Evolutionary conservation across 35 echinoderm and acorn worm species (phyloP).

Genomic region (Apostichopus japonicus): DNA sequence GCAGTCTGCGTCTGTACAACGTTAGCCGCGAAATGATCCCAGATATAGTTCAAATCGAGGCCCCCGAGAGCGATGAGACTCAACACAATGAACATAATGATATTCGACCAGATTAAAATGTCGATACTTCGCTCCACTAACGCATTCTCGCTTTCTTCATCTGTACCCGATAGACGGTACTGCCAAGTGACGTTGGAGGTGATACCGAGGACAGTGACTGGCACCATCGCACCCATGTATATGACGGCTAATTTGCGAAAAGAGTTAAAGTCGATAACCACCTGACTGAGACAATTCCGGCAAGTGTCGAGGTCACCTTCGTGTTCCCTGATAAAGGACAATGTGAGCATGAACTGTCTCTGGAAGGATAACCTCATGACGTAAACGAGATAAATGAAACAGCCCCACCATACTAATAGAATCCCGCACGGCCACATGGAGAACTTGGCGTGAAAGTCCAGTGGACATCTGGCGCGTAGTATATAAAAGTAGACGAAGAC

Average conservation of each 20-base stretch:
- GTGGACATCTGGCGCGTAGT: neutral
- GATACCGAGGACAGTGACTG: slow-evolving; percentile 14
- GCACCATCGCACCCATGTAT: slow-evolving; percentile 36
- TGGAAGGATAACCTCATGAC: slow-evolving; percentile 52
- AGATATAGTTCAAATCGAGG: slow-evolving; percentile 31
- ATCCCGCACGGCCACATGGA: neutral
- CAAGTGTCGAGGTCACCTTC: slow-evolving; percentile 39
- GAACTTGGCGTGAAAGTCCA: slow-evolving; percentile 20
- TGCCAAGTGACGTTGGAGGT: slow-evolving; percentile 52
- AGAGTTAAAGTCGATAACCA: slow-evolving; percentile 39
- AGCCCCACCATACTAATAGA: slow-evolving; percentile 30
- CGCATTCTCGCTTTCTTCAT: neutral
- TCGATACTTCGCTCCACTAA: neutral
- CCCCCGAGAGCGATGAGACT: slow-evolving; percentile 41
- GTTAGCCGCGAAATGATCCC: slow-evolving; percentile 16
- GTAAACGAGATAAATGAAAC: slow-evolving; percentile 28
- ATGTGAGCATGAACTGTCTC: slow-evolving; percentile 34
- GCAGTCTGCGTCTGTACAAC: slow-evolving; percentile 5
- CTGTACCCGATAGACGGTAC: neutral
- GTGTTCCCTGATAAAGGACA: neutral
- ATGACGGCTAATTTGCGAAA: slow-evolving; percentile 12
- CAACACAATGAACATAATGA: slow-evolving; percentile 30
- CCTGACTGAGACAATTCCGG: slow-evolving; percentile 34
- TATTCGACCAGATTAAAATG: slow-evolving; percentile 39
- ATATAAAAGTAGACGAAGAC: slow-evolving; percentile 6